Evolutionary conservation across 2,113 vertebrate species (phyloP), one percentile per base, ranked within the genome.

Genomic region (Nettapus auritus): DNA sequence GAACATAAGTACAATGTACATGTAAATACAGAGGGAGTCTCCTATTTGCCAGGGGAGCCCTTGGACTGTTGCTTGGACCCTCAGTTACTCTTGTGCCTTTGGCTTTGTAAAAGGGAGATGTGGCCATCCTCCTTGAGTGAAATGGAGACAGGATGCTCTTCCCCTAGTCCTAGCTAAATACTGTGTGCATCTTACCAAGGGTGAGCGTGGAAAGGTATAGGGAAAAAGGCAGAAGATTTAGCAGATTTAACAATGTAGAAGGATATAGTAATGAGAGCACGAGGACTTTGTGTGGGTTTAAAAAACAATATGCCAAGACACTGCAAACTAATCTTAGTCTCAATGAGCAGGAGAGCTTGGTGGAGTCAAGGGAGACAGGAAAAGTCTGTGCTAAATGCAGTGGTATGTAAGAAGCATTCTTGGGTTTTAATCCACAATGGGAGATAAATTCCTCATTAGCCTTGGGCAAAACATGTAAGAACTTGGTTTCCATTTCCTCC

Each of bases 391-490:
- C 59, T 71, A 7, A 78, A 33, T 38, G 0, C 56, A 40, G 52
- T 0, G 34, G 36, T 44, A 25, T 57, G 62, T 80, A 87, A 70
- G 84, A 79, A 46, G 18, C 4, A 21, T 88, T 75, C 46, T n/a
- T 80, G 42, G 42, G 31, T 31, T 93, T 89, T 64, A 78, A 60
- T 86, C 60, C 56, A 8, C 1, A 2, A 42, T 70, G 64, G 56
- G 68, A 70, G 42, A 34, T 38, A 64, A 74, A 88, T 83, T 77
- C 64, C 64, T 44, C 11, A 0, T 53, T 86, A 52, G 64, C 92
- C 74, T 82, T 81, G 88, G 80, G 80, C 88, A 81, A 77, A 86
- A 68, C 26, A 31, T 25, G n/a, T 26, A 40, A 87, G 70, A 84
- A 53, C 42, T 75, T 55, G 48, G 42, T 67, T 88, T 90, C 64